These are phyloP conservation scores for Mormyrus lacerda DNA, from an alignment of 2,113 vertebrate species.

Conservation along the genomic window DNA sequence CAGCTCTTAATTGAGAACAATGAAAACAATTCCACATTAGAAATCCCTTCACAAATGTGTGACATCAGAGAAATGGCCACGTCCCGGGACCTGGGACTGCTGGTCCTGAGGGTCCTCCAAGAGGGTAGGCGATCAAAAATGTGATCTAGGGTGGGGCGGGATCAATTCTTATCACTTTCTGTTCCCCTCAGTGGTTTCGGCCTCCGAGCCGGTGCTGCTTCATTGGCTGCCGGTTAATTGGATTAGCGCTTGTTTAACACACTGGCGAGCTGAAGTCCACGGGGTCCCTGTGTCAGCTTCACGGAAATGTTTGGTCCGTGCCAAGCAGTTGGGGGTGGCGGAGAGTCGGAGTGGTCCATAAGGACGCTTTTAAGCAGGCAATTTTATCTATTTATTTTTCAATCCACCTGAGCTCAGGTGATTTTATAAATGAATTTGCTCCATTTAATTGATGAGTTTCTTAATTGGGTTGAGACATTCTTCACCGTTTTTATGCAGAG, in stretches of 20 bases:
- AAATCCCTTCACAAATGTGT: neutral
- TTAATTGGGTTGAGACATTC: neutral
- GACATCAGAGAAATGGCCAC: neutral
- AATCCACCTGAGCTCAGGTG: conserved; percentile 1
- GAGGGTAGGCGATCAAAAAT: conserved; percentile 42
- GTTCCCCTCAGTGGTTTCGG: conserved; percentile 39
- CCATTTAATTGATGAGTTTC: neutral
- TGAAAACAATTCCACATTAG: neutral
- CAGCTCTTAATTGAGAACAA: neutral
- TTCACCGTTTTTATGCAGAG: neutral
- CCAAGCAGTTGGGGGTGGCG: neutral
- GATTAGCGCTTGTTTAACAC: conserved; percentile 47
- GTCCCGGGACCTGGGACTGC: neutral
- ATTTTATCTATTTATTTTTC: neutral
- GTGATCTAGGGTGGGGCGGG: conserved; percentile 43
- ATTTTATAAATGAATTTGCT: neutral
- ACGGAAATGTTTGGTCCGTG: conserved; percentile 23
- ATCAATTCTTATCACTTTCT: conserved; percentile 52
- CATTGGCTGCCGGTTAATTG: conserved; percentile 47
- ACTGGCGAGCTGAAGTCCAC: conserved; percentile 13
- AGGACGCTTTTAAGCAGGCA: neutral
- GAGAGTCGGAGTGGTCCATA: neutral
- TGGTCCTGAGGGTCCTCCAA: neutral
- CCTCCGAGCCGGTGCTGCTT: conserved; percentile 31
- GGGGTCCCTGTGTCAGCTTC: neutral